Conservation (phyloP, 2,113 vertebrate genomes). For the Bambusicola thoracicus region DNA sequence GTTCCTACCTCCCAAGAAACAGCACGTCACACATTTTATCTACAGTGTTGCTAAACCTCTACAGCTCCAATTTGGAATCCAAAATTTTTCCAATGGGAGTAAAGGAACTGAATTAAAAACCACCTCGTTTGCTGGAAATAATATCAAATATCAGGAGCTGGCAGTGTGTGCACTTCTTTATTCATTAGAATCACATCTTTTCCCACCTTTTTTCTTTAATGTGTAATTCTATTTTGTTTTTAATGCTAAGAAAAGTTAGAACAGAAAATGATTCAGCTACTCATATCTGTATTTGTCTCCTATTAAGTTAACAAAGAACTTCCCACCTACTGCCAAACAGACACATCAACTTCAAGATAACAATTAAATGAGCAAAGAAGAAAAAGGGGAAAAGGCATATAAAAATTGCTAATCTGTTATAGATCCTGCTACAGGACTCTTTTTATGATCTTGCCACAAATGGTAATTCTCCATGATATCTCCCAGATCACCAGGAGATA, state of each 20-base stretch:
- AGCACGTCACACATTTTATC: not conserved
- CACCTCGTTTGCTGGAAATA: not conserved
- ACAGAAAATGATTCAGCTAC: not conserved
- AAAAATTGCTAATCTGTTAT: not conserved
- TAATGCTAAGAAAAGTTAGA: not conserved
- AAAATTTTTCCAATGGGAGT: not conserved
- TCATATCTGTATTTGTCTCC: not conserved
- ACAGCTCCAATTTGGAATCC: not conserved
- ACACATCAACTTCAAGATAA: not conserved
- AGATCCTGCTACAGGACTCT: not conserved
- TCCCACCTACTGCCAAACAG: not conserved
- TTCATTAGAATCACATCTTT: not conserved
- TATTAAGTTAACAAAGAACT: not conserved
- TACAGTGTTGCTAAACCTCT: not conserved
- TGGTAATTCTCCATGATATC: rapidly evolving
- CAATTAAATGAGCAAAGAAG: not conserved
- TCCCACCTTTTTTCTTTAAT: not conserved
- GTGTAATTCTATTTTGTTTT: not conserved
- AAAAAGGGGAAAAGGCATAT: not conserved
- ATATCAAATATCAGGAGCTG: not conserved
- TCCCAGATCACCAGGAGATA: not conserved
- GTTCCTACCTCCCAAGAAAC: not conserved
- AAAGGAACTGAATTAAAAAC: conserved; percentile 8
- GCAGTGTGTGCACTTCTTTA: not conserved
- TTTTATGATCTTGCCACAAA: not conserved